Conservation (phyloP, 2,797 vertebrate species). For the Myotis myotis region DNA sequence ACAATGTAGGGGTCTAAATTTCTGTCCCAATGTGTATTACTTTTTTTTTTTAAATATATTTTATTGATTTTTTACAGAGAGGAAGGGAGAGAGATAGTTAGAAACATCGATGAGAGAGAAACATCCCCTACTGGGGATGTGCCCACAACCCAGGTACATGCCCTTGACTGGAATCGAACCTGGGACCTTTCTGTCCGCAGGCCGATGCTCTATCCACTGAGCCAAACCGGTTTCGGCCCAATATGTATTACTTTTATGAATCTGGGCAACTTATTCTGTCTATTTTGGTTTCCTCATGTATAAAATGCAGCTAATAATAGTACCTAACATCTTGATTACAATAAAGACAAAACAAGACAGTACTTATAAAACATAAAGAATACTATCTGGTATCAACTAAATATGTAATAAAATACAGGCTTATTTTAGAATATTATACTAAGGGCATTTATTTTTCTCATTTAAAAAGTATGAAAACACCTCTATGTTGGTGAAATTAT, state of each 20-base stretch:
- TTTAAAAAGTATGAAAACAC: background rate
- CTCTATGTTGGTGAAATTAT: background rate
- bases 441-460: background rate
- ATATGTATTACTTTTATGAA: background rate
- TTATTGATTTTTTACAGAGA: too few species aligned
- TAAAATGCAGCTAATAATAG: background rate
- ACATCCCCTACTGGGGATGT: too few species aligned
- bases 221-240: too few species aligned
- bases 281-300: background rate
- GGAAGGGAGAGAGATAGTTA: too few species aligned
- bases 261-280: background rate
- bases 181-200: too few species aligned
- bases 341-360: background rate
- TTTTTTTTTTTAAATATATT: too few species aligned
- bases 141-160: too few species aligned
- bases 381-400: background rate
- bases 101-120: too few species aligned
- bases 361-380: background rate
- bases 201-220: too few species aligned
- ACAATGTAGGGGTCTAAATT: background rate
- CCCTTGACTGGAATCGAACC: too few species aligned
- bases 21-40: background rate
- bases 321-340: background rate
- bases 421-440: background rate
- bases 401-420: background rate